These are phyloP conservation scores for Monarcha castaneiventris DNA, from an alignment of 2,113 vertebrate genomes.

Conservation along the genomic window DNA sequence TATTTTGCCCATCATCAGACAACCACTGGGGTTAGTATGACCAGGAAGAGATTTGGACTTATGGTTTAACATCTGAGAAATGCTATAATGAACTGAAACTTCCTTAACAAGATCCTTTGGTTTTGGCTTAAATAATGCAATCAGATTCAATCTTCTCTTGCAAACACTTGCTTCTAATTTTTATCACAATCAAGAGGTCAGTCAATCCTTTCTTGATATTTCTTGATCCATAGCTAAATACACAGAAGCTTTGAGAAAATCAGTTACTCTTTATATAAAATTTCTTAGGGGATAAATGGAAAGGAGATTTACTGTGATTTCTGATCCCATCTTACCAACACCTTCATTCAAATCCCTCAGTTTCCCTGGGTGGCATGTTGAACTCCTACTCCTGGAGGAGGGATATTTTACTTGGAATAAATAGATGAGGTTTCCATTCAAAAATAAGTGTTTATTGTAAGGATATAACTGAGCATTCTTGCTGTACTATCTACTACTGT, in stretches of 20 bases:
- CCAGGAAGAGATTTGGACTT: not conserved
- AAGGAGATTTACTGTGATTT: not conserved
- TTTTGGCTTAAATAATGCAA: not conserved
- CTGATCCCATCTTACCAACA: not conserved
- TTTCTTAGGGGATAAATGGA: not conserved
- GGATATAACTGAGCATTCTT: not conserved
- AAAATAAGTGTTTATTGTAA: not conserved
- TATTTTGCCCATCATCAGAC: not conserved
- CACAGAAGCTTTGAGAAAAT: not conserved
- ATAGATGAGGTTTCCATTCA: fast-evolving
- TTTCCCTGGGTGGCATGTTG: not conserved
- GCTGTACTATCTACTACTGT: not conserved
- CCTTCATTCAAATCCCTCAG: not conserved
- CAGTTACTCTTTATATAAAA: not conserved
- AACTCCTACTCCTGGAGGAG: not conserved
- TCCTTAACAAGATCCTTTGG: not conserved
- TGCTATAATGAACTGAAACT: not conserved
- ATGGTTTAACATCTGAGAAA: not conserved
- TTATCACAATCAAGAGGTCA: not conserved
- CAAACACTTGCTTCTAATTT: not conserved
- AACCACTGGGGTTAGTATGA: not conserved
- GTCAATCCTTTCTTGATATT: not conserved
- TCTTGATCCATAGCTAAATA: not conserved
- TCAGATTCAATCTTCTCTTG: not conserved
- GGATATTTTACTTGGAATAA: not conserved